Base-by-base conservation (phyloP, 2,113 vertebrate species). In the Merops nubicus region DNA sequence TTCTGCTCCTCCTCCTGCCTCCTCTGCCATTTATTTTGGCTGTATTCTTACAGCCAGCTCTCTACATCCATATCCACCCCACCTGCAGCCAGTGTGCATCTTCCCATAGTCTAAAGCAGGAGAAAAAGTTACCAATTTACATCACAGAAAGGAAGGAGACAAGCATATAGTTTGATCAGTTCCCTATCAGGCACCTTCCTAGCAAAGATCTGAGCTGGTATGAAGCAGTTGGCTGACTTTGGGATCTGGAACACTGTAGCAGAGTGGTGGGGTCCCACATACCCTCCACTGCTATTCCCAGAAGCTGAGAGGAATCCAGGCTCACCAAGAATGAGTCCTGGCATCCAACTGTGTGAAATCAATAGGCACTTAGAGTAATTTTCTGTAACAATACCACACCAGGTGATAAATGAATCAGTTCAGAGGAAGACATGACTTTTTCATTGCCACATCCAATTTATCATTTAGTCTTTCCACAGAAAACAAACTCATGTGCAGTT, bases 321-420 rank as follows among this genome's bases (percentile, higher is more conserved):
- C 28, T 26, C 54, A 29, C 80, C 48, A 57, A 68, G 70, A 82
- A 8, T 8, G 40, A 83, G 16, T 11, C 65, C 53, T n/a, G 4
- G 6, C 36, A 50, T 29, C 56, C 51, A 74, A 82, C 31, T 12
- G 12, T 31, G 62, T 72, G 84, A 96, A 92, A 96, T 96, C 88
- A 86, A 89, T 45, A 73, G 34, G 38, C 51, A 57, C 75, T 95
- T 85, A 40, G 23, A 88, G 85, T 91, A 76, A 89, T 88, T 89
- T 92, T 91, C 77, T 86, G 62, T 92, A 92, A 95, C 68, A 90
- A 65, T 11, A 81, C 63, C 85, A 84, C 57, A 81, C 29, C 64
- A 42, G 38, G 36, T 13, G 38, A 86, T 56, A 92, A 96, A 96
- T 29, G 4, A 88, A 91, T 50, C 54, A 28, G 72, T 88, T 81